Base-by-base conservation (phyloP, 2,888 invertebrate genomes). In the Nasonia oneida region DNA sequence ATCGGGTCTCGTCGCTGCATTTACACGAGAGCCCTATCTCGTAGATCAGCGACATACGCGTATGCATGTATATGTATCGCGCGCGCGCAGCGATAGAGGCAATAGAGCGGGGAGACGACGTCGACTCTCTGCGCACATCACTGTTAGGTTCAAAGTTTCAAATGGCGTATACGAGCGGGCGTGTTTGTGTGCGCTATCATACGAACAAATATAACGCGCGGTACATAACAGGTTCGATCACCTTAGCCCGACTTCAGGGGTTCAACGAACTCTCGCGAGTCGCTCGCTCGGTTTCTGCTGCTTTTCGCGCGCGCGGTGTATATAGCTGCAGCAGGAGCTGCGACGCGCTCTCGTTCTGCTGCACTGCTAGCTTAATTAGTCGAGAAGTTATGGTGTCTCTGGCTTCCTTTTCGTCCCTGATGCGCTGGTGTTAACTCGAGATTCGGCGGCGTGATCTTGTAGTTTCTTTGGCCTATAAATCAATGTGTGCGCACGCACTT, bases 201-300 rank as follows among this genome's bases (percentile, higher is more conserved):
- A 33, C 18, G 18, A 6, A 33, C 50, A 50, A 3, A 50, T 39
- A 39, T 4, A 33, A 29, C 29, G 29, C 50, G 71, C 53, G 57
- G 57, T 84, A 53, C 37, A 57, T 76, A 83, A 83, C 83, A 86
- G 86, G 86, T 86, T 86, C 86, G 86, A 86, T 86, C 83, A 86
- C 86, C 86, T 86, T 81, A 50, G 79, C 78, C 75, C 85, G 78
- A 78, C 78, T 76, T 53, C 29, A 23, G 53, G n/a, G 85, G 90
- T 90, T 90, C 89, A 88, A 89, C 83, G 89, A 90, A 90, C 90
- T 83, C 83, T 67, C 70, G 81, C 70, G 81, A 79, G 71, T 39
- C 18, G 71, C 18, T 33, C 67, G 67, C 67, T 67, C 67, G 29
- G 33, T 67, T 39, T 15, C 14, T 33, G 71, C 18, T 18, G 71